Base-by-base conservation (phyloP, 2,113 vertebrate genomes). In the Myrmecophaga tridactyla region DNA sequence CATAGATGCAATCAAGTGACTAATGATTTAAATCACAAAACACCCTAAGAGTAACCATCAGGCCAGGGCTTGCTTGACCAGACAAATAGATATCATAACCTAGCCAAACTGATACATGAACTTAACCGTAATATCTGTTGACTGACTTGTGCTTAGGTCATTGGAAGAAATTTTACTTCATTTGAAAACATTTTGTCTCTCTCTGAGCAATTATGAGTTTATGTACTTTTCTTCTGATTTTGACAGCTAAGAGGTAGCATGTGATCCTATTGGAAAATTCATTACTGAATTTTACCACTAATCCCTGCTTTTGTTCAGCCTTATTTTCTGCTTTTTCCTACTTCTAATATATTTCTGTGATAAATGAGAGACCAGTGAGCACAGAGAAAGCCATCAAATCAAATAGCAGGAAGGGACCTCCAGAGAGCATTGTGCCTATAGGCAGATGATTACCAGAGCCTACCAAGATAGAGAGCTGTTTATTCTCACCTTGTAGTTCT, bases 191-290 rank as follows among this genome's bases (percentile, higher is more conserved):
- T 94, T 94, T 94, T 85, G 92, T 95, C 90, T 95, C 90, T 90
- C 60, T 84, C 70, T 75, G 94, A 36, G 85, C 85, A 95, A 95
- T 76, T 70, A 51, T 36, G 85, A 94, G 62, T 82, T 94, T n/a
- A 82, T 92, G 56, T 56, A 70, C 95, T 92, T 96, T 94, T 90
- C 90, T 93, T 97, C 81, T 90, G 67, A 82, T 97, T 88, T 95
- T 72, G 34, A 89, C 41, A 92, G 43, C n/a, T 48, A 15, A 76
- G 63, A n/a, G 23, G 46, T 84, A 51, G 17, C 67, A 83, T 90
- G n/a, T 78, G 81, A 81, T 87, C 7, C 0, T 65, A 31, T 63
- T 90, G 76, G 62, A 88, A 43, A 43, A 69, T 90, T 94, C 29
- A 69, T 62, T 56, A 36, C 87, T 94, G 83, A 86, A 92, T 87